phyloP scores from a whole-genome alignment of 23 tunicate genomes.

The Diplosoma virens region DNA sequence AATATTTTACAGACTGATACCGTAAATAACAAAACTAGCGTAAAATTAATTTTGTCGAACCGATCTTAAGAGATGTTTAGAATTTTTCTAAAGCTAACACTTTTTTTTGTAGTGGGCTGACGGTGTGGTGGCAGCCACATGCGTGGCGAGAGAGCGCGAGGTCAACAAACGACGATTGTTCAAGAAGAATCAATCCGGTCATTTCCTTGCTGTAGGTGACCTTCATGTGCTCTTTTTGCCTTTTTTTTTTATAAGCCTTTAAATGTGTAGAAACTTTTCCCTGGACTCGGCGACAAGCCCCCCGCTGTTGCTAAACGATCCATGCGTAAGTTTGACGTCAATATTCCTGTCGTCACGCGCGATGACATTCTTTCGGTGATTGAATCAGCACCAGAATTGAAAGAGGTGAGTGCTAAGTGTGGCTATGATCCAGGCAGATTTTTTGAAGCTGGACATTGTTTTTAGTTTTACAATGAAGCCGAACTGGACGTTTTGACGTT shows the following conservation, averaged over 20 bases:
- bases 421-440: no score
- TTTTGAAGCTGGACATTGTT: background rate
- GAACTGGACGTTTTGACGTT: background rate
- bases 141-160: slow-evolving; percentile 60
- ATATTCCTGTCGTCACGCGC: slow-evolving; percentile 50
- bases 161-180: slow-evolving; percentile 48
- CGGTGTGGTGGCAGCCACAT: slow-evolving; percentile 47
- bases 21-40: no score
- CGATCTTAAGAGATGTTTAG: no score
- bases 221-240: no score
- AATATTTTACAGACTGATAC: no score
- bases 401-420: background rate
- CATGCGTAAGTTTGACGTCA: slow-evolving; percentile 43
- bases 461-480: slow-evolving; percentile 18
- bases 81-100: no score
- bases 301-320: slow-evolving; percentile 58
- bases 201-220: slow-evolving; percentile 55
- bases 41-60: no score
- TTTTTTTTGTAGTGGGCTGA: slow-evolving; percentile 55
- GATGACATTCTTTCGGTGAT: slow-evolving; percentile 33
- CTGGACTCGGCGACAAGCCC: slow-evolving; percentile 76
- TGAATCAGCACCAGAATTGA: slow-evolving; percentile 39
- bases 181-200: slow-evolving; percentile 31
- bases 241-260: no score
- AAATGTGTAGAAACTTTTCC: slow-evolving; percentile 57